Conservation (phyloP, 2,113 vertebrate species). For the Nyctereutes procyonoides region DNA sequence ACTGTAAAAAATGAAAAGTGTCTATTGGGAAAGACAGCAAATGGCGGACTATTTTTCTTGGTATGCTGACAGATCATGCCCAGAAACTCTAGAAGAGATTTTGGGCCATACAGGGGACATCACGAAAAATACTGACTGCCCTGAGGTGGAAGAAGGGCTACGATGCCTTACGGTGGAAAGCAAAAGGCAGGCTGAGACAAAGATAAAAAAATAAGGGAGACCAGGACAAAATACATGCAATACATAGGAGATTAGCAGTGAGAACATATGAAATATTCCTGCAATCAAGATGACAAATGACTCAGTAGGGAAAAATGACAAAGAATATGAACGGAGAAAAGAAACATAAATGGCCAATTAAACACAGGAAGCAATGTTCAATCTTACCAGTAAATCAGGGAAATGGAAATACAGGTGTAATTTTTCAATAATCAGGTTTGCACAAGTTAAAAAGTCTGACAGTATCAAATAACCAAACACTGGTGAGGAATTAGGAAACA, state of each 20-base stretch:
- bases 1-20: background rate
- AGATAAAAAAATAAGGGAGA: background rate
- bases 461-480: background rate
- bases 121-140: background rate
- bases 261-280: background rate
- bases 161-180: background rate
- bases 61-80: background rate
- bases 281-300: background rate
- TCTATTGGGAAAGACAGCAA: background rate
- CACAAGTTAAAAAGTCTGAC: background rate
- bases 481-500: background rate
- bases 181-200: slow-evolving; percentile 10
- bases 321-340: background rate
- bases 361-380: background rate
- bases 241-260: background rate
- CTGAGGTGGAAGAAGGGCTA: slow-evolving; percentile 13
- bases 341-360: background rate
- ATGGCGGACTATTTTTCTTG: background rate
- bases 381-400: background rate
- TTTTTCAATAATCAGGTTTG: slow-evolving; percentile 8
- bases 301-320: background rate
- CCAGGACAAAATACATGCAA: background rate
- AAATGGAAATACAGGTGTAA: background rate
- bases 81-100: background rate
- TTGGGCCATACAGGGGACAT: background rate